Evolutionary conservation across 2,113 vertebrate species (phyloP).

Genomic region (Sebastes schlegelii): DNA sequence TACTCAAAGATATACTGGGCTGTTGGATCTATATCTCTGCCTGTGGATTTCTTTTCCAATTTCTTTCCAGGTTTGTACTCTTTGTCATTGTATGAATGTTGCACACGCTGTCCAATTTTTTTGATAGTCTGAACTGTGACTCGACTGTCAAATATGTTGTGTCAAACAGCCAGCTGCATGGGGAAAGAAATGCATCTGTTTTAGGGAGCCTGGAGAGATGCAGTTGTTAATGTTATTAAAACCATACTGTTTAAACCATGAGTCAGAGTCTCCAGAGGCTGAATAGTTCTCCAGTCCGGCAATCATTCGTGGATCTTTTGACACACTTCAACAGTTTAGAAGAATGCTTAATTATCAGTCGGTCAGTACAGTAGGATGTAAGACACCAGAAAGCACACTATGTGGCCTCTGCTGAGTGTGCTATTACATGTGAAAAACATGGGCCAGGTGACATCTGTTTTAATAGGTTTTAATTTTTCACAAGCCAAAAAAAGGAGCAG

Average conservation of each 20-base stretch:
- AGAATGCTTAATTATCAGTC: neutral
- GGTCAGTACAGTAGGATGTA: neutral
- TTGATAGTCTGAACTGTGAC: conserved; percentile 5
- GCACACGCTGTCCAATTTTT: neutral
- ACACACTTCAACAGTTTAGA: neutral
- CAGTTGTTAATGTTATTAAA: conserved; percentile 18
- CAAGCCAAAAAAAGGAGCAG: neutral
- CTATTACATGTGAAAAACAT: neutral
- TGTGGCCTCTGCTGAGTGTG: neutral
- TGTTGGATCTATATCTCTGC: conserved; percentile 31
- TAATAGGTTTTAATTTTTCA: neutral
- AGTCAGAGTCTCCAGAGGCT: conserved; percentile 28
- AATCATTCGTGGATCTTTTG: neutral
- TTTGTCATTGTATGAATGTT: conserved; percentile 30
- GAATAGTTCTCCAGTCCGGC: neutral
- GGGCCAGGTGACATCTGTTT: neutral
- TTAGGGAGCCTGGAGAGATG: conserved; percentile 13
- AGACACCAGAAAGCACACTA: neutral
- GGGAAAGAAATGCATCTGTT: conserved; percentile 18
- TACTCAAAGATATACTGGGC: conserved; percentile 28
- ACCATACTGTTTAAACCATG: conserved; percentile 25
- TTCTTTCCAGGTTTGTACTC: conserved; percentile 58
- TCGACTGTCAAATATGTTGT: conserved; percentile 21
- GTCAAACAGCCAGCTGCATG: conserved; percentile 6
- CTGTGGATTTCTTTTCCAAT: conserved; percentile 38